Conservation (phyloP, 2,113 vertebrate genomes). For the Ginglymostoma cirratum region DNA sequence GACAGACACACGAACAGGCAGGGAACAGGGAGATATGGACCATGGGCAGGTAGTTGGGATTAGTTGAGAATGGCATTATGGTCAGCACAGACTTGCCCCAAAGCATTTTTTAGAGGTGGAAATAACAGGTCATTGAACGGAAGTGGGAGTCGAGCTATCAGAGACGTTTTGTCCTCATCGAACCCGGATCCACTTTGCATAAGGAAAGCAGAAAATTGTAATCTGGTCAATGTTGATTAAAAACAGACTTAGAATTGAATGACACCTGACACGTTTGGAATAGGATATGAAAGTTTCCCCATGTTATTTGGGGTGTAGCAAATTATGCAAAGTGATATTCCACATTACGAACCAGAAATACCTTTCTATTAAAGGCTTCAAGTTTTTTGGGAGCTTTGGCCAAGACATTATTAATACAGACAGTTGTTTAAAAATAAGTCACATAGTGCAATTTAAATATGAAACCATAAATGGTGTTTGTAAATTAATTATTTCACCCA, state of each 20-base stretch:
- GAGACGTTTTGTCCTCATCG: neutral
- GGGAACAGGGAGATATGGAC: too few relatives aligned
- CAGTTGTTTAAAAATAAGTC: neutral
- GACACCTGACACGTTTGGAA: neutral
- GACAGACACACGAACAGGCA: too few relatives aligned
- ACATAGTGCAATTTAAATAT: neutral
- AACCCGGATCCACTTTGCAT: neutral
- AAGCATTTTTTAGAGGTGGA: neutral
- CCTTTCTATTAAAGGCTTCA: neutral
- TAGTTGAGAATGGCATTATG: too few relatives aligned
- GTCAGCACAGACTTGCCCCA: neutral
- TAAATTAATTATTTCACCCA: neutral
- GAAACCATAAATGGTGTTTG: neutral
- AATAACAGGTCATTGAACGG: neutral
- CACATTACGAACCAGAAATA: neutral
- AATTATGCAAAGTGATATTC: neutral
- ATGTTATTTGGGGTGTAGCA: neutral
- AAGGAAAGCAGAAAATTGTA: neutral
- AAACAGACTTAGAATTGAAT: neutral
- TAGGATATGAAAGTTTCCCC: neutral
- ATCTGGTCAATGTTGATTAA: neutral
- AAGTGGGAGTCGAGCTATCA: neutral
- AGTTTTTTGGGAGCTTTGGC: neutral
- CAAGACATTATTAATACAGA: neutral
- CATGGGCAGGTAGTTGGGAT: too few relatives aligned